Conservation (phyloP, 2,797 vertebrate genomes). For the Bufotes viridis region DNA sequence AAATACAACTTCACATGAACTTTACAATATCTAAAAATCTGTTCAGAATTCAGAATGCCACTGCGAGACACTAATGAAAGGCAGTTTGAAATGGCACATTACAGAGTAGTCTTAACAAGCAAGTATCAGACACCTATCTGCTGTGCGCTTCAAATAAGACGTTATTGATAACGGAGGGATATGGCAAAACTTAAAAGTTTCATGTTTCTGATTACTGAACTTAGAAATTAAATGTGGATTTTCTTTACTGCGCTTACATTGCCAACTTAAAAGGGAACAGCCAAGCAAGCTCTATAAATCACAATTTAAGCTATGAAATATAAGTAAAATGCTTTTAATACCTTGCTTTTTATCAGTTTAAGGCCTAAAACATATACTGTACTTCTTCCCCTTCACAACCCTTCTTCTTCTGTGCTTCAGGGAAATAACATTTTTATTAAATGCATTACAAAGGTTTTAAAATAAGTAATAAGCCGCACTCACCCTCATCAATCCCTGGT, state of each 20-base stretch:
- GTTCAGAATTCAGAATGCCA: slow-evolving; percentile 30
- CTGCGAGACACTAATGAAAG: slow-evolving; percentile 9
- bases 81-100: slow-evolving; percentile 8
- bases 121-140: slow-evolving; percentile 7
- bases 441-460: too few species aligned
- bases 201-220: neutral
- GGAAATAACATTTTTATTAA: too few species aligned
- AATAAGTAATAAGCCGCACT: too few species aligned
- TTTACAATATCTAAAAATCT: slow-evolving; percentile 37
- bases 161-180: slow-evolving; percentile 10
- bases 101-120: slow-evolving; percentile 15
- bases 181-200: slow-evolving; percentile 10
- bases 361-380: too few species aligned
- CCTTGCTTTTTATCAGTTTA: too few species aligned
- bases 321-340: too few species aligned
- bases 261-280: neutral
- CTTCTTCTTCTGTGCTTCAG: too few species aligned
- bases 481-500: too few species aligned
- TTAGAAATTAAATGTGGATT: slow-evolving; percentile 6
- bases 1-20: slow-evolving; percentile 60
- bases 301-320: too few species aligned
- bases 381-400: too few species aligned
- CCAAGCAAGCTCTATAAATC: neutral
- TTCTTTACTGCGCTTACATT: neutral
- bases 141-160: neutral